Base-by-base conservation (phyloP, 2,888 invertebrate species). In the Nycteola revayana region DNA sequence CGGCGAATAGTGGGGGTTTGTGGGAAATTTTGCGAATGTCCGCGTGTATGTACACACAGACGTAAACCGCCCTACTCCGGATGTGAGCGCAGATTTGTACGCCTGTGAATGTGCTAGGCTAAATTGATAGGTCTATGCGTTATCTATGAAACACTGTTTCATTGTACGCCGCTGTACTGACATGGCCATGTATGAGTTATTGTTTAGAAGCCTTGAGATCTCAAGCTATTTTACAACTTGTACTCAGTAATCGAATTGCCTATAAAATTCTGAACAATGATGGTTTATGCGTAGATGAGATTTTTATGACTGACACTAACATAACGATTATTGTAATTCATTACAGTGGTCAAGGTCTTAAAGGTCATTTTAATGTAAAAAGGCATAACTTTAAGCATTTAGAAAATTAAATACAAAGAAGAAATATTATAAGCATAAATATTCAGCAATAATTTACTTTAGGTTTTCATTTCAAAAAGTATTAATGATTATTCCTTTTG, bases 51-150 rank as follows among this genome's bases (percentile, higher is more conserved):
- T n/a, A 42, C 74, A 76, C 76, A 75, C 66, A 49, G 44, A 40
- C 54, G 47, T 54, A 49, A 40, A 33, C 49, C 73, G 78, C 82
- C 81, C 81, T 79, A 76, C 80, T 87, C 84, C 83, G 87, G 87
- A 88, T 86, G 81, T 75, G 70, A 79, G 67, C 79, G 72, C 80
- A 81, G 83, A 83, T 82, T 85, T 76, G 75, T 76, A 70, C 58
- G 75, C 62, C 65, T 76, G 78, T 77, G 81, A 81, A 80, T 77
- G 72, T 75, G 63, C 81, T 85, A 83, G 77, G 77, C 83, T 67
- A 73, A 80, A 81, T 76, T 78, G 77, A 84, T 82, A 81, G 71
- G 57, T 72, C 70, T 68, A 64, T 66, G 64, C 72, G 70, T 75
- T 81, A 79, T 79, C 78, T 78, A 58, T 55, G 40, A 46, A 47